Conservation (phyloP, 2,888 invertebrate species). For the Acanthacorydalis orientalis region DNA sequence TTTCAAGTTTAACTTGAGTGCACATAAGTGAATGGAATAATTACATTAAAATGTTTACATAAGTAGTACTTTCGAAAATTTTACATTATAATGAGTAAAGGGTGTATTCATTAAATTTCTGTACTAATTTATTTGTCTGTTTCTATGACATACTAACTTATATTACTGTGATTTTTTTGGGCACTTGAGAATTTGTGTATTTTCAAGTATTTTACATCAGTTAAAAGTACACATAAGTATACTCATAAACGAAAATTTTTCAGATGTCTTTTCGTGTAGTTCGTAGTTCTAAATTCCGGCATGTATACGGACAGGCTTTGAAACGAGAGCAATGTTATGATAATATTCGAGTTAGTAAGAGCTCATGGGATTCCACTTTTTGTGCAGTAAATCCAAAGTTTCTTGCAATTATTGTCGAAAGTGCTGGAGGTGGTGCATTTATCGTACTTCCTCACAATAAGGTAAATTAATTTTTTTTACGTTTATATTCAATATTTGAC, state of each 20-base stretch:
- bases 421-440: constrained; percentile 91
- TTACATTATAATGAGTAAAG: not conserved
- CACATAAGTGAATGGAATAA: not conserved
- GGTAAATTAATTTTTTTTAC: constrained; percentile 31
- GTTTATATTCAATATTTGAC: too few relatives aligned
- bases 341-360: constrained; percentile 90
- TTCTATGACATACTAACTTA: not conserved
- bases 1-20: not conserved
- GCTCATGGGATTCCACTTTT: constrained; percentile 96
- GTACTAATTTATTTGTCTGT: not conserved
- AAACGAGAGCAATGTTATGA: constrained; percentile 97
- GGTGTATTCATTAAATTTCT: not conserved
- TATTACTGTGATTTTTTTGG: not conserved
- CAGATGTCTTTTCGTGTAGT: constrained; percentile 94
- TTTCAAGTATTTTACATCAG: not conserved
- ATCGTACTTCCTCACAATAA: constrained; percentile 87
- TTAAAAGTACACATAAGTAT: not conserved
- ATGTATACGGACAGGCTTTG: constrained; percentile 78
- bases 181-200: not conserved
- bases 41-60: not conserved
- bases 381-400: constrained; percentile 98
- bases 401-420: constrained; percentile 92
- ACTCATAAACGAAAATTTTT: not conserved
- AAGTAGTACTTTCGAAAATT: not conserved
- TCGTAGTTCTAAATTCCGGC: constrained; percentile 94